Evolutionary conservation across 2,888 invertebrate genomes (phyloP).

Genomic region (Pantelozetes paolii): DNA sequence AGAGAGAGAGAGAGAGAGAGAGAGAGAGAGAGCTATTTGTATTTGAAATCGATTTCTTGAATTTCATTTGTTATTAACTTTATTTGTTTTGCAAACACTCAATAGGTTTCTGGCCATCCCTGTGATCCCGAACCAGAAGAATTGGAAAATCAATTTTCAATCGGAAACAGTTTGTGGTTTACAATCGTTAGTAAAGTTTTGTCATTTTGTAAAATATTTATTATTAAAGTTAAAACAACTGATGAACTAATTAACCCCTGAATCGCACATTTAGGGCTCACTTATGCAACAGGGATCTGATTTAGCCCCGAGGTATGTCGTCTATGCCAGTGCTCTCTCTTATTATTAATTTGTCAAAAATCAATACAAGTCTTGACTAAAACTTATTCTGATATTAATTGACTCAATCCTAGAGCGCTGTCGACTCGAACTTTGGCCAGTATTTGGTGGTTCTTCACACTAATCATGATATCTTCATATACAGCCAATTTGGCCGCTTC

Average conservation of each 20-base stretch:
- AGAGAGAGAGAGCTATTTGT: conserved; percentile 29
- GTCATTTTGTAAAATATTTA: not conserved
- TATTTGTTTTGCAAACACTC: not conserved
- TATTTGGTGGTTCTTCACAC: conserved; percentile 46
- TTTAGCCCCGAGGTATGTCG: conserved; percentile 42
- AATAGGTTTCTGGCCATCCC: conserved; percentile 40
- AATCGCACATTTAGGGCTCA: conserved; percentile 47
- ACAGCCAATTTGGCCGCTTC: conserved; percentile 49
- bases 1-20: conserved; percentile 42
- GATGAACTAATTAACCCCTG: not conserved
- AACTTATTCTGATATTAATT: not conserved
- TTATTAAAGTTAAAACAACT: not conserved
- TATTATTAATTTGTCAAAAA: conserved; percentile 6
- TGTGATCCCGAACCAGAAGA: conserved; percentile 44
- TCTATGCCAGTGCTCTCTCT: not conserved
- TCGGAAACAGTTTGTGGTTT: conserved; percentile 48
- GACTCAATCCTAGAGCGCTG: conserved; percentile 34
- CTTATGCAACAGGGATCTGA: conserved; percentile 57
- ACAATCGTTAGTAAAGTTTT: conserved; percentile 48
- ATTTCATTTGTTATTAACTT: not conserved
- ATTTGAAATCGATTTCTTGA: too few species aligned
- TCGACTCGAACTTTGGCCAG: conserved; percentile 44
- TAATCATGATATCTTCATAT: conserved; percentile 45
- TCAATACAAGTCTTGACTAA: not conserved
- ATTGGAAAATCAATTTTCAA: conserved; percentile 44